phyloP scores from a whole-genome alignment of 2,888 invertebrate species.

The Mellilla xanthometata region DNA sequence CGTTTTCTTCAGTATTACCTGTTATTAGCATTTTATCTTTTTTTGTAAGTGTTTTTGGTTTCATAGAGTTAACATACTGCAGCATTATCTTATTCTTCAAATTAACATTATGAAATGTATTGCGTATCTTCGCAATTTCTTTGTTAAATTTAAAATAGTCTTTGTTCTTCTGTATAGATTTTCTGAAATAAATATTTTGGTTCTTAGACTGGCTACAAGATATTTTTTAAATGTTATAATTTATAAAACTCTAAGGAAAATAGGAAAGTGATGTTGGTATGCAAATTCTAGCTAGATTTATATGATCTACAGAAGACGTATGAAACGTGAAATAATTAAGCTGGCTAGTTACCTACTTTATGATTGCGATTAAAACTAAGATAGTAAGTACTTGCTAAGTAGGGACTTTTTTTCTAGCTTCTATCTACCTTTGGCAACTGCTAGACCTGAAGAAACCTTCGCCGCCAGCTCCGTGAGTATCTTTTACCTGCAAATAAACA shows the following conservation, averaged over 20 bases:
- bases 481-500: conserved; percentile 46
- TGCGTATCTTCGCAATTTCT: conserved; percentile 58
- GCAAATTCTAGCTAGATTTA: too few species aligned
- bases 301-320: too few species aligned
- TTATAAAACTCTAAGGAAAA: too few species aligned
- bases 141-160: conserved; percentile 48
- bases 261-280: too few species aligned
- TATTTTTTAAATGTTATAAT: too few species aligned
- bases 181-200: conserved; percentile 48
- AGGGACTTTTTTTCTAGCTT: too few species aligned
- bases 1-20: conserved; percentile 36
- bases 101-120: conserved; percentile 53
- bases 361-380: too few species aligned
- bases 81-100: conserved; percentile 55
- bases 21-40: conserved; percentile 36
- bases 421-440: conserved; percentile 50
- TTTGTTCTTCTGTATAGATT: conserved; percentile 47
- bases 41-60: conserved; percentile 31
- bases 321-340: too few species aligned
- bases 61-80: conserved; percentile 39
- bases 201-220: too few species aligned
- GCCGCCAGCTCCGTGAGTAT: conserved; percentile 38
- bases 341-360: too few species aligned
- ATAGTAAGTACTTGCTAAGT: too few species aligned
- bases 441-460: conserved; percentile 35